phyloP scores from a whole-genome alignment of 2,888 invertebrate species.

The Drosophila fulvimacula region DNA sequence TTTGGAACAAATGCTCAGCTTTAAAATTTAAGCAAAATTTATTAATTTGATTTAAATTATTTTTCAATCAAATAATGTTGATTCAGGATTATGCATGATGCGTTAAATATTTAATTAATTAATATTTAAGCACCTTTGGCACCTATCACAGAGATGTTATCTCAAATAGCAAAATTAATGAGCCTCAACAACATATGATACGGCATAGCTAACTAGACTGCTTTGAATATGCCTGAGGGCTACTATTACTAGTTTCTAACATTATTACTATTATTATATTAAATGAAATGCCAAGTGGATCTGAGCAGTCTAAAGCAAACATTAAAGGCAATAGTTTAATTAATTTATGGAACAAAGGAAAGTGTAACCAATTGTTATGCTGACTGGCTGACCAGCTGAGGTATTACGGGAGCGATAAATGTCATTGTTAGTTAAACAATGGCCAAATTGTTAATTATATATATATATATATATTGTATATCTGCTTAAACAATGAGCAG shows the following conservation, averaged over 20 bases:
- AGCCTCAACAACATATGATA: neutral
- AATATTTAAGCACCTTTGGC: constrained; percentile 7
- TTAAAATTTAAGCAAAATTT: neutral
- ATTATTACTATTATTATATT: too few species aligned
- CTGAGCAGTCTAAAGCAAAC: neutral
- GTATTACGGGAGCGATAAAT: constrained; percentile 38
- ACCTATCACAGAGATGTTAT: neutral
- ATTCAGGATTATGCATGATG: neutral
- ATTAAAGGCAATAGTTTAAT: constrained; percentile 9
- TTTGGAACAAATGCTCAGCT: neutral
- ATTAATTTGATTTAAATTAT: too few species aligned
- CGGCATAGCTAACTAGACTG: neutral
- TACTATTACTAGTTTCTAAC: neutral
- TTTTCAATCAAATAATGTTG: neutral
- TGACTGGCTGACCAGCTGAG: constrained; percentile 35
- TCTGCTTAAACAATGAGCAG: constrained; percentile 49
- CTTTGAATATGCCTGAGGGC: neutral
- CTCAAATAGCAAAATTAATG: constrained; percentile 4
- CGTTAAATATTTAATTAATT: neutral
- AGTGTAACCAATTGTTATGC: neutral
- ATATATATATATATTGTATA: constrained; percentile 25
- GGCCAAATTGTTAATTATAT: constrained; percentile 64
- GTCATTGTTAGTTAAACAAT: constrained; percentile 33
- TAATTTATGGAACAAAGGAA: constrained; percentile 16
- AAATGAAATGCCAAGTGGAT: neutral